Conservation (phyloP, 2,113 vertebrate species). For the Oreotrochilus melanogaster region DNA sequence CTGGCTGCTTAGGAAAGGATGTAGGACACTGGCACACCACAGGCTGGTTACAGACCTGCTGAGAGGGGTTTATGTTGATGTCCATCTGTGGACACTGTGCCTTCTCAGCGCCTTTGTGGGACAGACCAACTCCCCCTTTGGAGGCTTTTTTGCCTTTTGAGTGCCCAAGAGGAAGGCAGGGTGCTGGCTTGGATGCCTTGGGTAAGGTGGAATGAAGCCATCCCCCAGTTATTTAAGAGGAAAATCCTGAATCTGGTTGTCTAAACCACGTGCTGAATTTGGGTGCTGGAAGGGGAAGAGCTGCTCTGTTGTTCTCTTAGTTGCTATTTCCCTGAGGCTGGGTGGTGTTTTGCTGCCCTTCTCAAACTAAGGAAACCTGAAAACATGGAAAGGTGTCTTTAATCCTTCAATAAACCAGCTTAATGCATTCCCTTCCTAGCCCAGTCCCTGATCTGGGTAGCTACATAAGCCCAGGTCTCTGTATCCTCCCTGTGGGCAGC, state of each 20-base stretch:
- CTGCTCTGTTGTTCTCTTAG: neutral
- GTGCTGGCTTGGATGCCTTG: neutral
- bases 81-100: neutral
- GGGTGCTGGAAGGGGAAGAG: neutral
- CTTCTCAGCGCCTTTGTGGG: neutral
- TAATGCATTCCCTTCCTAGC: neutral
- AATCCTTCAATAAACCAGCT: neutral
- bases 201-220: neutral
- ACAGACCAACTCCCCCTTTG: neutral
- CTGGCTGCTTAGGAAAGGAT: neutral
- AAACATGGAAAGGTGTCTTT: neutral
- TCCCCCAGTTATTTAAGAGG: neutral
- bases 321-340: neutral
- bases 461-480: neutral
- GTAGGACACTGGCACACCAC: neutral
- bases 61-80: neutral
- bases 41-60: neutral
- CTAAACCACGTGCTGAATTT: neutral
- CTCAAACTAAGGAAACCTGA: neutral
- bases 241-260: neutral
- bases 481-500: neutral
- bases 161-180: rapidly evolving
- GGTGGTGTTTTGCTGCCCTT: neutral
- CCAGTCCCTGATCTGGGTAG: neutral
- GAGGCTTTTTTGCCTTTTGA: neutral